Evolutionary conservation across 2,797 vertebrate genomes (phyloP).

Genomic region (Echeneis naucrates): DNA sequence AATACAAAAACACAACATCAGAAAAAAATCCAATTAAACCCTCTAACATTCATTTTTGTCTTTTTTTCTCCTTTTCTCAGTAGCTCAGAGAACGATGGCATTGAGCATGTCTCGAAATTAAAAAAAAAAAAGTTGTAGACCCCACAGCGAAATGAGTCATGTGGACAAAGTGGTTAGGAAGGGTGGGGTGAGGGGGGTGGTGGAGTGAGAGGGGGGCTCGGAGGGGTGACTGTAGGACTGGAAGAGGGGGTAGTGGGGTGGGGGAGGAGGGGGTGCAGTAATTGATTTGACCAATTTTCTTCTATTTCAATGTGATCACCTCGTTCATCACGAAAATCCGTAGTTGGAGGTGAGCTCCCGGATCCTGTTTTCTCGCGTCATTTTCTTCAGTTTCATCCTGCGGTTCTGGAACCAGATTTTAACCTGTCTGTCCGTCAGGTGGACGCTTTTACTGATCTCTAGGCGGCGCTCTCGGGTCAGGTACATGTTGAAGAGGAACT

Average conservation of each 20-base stretch:
- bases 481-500: constrained; percentile 99
- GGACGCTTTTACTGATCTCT: constrained; percentile 98
- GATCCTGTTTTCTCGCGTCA: constrained; percentile 98
- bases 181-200: neutral
- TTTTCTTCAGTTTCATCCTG: constrained; percentile 99
- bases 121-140: constrained; percentile 38
- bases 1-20: constrained; percentile 60
- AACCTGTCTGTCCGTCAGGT: constrained; percentile 99
- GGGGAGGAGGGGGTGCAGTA: constrained; percentile 23
- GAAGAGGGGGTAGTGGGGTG: neutral
- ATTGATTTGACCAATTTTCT: constrained; percentile 50
- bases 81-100: constrained; percentile 53
- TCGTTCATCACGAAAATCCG: constrained; percentile 92
- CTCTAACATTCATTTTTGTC: constrained; percentile 25
- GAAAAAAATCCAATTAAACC: constrained; percentile 49
- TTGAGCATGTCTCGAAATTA: constrained; percentile 46
- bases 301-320: constrained; percentile 46
- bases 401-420: constrained; percentile 99
- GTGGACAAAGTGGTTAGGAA: constrained; percentile 43
- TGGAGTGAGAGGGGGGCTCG: no score
- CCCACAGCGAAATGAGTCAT: constrained; percentile 65
- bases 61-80: constrained; percentile 45
- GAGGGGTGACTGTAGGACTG: neutral
- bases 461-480: constrained; percentile 99
- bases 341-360: constrained; percentile 98